A percentile compares a stretch with the other conserved stretches of the same genome.
Conservation (phyloP, 1,140 invertebrate genomes). For the Drosophila malerkotliana region DNA sequence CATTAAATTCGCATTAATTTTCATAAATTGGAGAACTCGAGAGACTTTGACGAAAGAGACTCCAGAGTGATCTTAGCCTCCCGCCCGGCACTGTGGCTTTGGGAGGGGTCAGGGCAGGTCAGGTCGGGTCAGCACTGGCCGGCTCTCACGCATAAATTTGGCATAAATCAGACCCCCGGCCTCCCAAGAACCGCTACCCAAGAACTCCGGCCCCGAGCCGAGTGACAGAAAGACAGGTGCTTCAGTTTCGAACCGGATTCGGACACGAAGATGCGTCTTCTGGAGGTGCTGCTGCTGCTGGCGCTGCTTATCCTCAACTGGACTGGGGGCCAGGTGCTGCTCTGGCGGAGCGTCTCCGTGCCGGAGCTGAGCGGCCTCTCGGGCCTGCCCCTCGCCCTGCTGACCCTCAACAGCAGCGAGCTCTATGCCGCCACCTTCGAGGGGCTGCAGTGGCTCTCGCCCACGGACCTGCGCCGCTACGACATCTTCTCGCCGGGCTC, state of each 20-base stretch:
- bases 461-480: conserved; percentile 65
- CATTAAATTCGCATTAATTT: background rate
- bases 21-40: background rate
- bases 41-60: too few relatives aligned
- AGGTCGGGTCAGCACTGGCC: conserved; percentile 14
- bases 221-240: background rate
- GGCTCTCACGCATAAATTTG: conserved; percentile 65
- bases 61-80: background rate
- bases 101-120: conserved; percentile 29
- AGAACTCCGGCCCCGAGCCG: background rate
- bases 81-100: conserved; percentile 7
- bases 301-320: background rate
- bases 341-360: conserved; percentile 66
- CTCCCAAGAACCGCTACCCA: conserved; percentile 3
- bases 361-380: conserved; percentile 34
- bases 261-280: conserved; percentile 22
- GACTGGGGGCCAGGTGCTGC: conserved; percentile 12
- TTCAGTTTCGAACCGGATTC: background rate
- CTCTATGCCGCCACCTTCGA: conserved; percentile 72
- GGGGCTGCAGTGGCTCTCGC: conserved; percentile 72
- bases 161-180: conserved; percentile 50
- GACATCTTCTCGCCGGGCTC: conserved; percentile 70
- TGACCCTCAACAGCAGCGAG: conserved; percentile 61
- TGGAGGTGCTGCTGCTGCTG: conserved; percentile 17
- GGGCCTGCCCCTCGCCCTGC: conserved; percentile 41